Conservation (phyloP, 1,140 invertebrate species). For the Coenobita brevimanus region DNA sequence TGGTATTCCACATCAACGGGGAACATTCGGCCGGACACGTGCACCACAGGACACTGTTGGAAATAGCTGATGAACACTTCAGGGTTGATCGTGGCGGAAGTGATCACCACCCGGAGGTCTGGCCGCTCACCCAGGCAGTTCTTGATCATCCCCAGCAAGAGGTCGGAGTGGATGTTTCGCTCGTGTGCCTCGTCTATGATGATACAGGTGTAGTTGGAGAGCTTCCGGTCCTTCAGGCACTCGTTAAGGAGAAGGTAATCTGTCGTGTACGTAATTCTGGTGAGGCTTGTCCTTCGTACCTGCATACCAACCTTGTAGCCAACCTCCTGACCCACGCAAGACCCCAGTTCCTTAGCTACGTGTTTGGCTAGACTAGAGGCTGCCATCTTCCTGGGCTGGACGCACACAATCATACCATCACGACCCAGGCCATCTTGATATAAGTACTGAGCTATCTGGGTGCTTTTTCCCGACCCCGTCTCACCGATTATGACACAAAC, state of each 20-base stretch:
- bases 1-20: conserved; percentile 34
- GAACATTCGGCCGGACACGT: conserved; percentile 38
- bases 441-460: conserved; percentile 89
- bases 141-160: conserved; percentile 33
- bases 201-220: conserved; percentile 17
- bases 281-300: background rate
- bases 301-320: conserved; percentile 29
- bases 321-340: conserved; percentile 6
- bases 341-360: conserved; percentile 14
- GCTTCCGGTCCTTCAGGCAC: conserved; percentile 24
- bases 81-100: conserved; percentile 39
- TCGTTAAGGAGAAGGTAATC: conserved; percentile 37
- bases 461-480: conserved; percentile 92
- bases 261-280: conserved; percentile 19
- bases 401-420: conserved; percentile 16
- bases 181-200: conserved; percentile 43
- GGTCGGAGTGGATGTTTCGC: conserved; percentile 35
- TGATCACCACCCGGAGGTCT: conserved; percentile 33
- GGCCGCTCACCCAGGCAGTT: conserved; percentile 2
- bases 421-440: conserved; percentile 76
- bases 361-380: conserved; percentile 18
- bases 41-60: conserved; percentile 28
- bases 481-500: conserved; percentile 85
- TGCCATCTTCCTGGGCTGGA: conserved; percentile 42
- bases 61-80: conserved; percentile 33